Evolutionary conservation across 2,888 invertebrate genomes (phyloP), one percentile per base, ranked within the genome.

Genomic region (Callyntrura sp.): DNA sequence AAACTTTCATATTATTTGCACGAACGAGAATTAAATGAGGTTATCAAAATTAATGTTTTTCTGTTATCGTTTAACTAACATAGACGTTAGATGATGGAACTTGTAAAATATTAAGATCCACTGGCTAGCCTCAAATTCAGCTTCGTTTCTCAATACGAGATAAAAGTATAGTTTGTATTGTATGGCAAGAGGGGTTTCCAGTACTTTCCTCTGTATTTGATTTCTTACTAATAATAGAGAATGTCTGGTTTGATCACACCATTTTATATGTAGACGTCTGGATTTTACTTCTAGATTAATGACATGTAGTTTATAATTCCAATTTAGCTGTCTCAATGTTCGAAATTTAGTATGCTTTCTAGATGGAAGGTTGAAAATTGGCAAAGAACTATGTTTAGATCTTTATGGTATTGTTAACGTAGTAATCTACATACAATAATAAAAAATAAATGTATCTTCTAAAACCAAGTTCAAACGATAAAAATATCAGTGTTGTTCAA

Each of bases 381-480:
- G 62, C 65, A 14, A 85, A 45, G 57, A 68, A 43, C 43, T 12
- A 73, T 79, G 79, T 79, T 79, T 55, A 83, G 68, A 51, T 83
- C n/a, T 55, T 84, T 57, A 20, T 81, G 43, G 28, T 83, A 35
- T 28, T 73, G 48, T 87, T 81, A 43, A n/a, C 28, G 28, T 55
- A 78, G 51, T 78, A 12, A 45, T 51, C n/a, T 48, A 85, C 43
- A 35, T 35, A 35, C 35, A 35, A 35, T 35, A 57, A 76, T 43
- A 55, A 85, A 55, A 85, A 57, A 48, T 48, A 70, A 73, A 48
- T 57, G 81, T 78, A 88, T 81, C 79, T 70, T 65, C 81, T 79
- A 51, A 73, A 81, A 88, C 70, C 82, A 88, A 88, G 88, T 88
- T 88, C 88, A 88, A 88, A 88, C 62, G 23, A 48, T 83, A 65